These are phyloP conservation scores for Ceuthmochares aereus DNA, from an alignment of 2,113 vertebrate genomes.

Conservation along the genomic window DNA sequence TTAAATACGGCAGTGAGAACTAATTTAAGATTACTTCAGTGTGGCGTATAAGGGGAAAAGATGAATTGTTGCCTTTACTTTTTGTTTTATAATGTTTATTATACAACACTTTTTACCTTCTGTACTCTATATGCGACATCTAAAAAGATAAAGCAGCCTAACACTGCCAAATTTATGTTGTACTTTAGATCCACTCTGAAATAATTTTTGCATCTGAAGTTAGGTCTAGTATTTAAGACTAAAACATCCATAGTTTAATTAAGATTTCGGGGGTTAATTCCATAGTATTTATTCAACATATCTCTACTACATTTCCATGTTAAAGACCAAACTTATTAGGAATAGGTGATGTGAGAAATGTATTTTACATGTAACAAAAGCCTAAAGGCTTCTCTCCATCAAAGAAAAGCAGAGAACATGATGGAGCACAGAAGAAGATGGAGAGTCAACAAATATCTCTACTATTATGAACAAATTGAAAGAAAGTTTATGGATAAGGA, in stretches of 20 bases:
- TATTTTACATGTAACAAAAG: not conserved
- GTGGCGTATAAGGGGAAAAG: not conserved
- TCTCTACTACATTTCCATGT: not conserved
- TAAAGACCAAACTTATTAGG: not conserved
- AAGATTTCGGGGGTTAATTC: not conserved
- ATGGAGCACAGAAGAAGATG: not conserved
- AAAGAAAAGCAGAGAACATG: not conserved
- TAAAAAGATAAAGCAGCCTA: not conserved
- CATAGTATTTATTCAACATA: not conserved
- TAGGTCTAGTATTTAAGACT: not conserved
- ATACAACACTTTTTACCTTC: not conserved
- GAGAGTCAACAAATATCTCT: not conserved
- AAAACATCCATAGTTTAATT: not conserved
- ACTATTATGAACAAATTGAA: not conserved
- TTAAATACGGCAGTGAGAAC: not conserved
- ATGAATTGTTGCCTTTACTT: not conserved
- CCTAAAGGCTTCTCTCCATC: not conserved
- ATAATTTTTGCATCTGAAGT: not conserved
- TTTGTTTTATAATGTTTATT: not conserved
- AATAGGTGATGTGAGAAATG: not conserved
- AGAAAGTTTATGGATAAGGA: not conserved
- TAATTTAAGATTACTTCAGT: not conserved
- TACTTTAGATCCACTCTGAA: not conserved
- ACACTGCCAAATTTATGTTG: not conserved
- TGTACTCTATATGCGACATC: not conserved